Evolutionary conservation across 2,113 vertebrate genomes (phyloP).

Genomic region (Bufo gargarizans): DNA sequence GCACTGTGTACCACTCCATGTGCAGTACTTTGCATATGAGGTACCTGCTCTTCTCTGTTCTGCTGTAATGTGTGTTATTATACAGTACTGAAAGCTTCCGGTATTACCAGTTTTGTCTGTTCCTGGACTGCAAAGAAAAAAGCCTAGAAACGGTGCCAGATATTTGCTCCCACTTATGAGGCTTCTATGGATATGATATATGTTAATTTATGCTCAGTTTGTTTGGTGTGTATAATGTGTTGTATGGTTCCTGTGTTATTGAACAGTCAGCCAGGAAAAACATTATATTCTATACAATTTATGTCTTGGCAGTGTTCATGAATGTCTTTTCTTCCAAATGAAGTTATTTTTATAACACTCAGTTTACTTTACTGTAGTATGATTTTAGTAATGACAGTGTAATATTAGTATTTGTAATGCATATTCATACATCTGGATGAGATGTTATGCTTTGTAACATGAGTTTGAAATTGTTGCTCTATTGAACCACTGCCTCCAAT

Average conservation of each 20-base stretch:
- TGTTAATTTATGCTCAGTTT: neutral
- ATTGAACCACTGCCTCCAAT: neutral
- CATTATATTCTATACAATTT: neutral
- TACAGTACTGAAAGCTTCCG: neutral
- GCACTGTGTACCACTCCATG: neutral
- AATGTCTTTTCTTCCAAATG: neutral
- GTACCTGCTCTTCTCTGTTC: neutral
- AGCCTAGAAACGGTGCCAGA: too few relatives aligned
- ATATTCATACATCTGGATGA: neutral
- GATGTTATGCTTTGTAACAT: neutral
- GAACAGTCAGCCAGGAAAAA: neutral
- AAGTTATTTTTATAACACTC: too few relatives aligned
- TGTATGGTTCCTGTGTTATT: neutral
- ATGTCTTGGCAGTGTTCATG: neutral
- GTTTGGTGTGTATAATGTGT: neutral
- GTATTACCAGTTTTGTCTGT: slow-evolving; percentile 8
- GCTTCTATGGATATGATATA: neutral
- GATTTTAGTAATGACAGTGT: too few relatives aligned
- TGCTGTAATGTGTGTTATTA: neutral
- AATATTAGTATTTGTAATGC: neutral
- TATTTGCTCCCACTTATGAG: neutral
- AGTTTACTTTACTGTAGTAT: too few relatives aligned
- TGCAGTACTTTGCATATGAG: neutral
- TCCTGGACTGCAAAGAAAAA: neutral
- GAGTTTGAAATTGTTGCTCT: neutral